Evolutionary conservation across 2,888 invertebrate species (phyloP), one percentile per base, ranked within the genome.

Genomic region (Cyaniris semiargus): DNA sequence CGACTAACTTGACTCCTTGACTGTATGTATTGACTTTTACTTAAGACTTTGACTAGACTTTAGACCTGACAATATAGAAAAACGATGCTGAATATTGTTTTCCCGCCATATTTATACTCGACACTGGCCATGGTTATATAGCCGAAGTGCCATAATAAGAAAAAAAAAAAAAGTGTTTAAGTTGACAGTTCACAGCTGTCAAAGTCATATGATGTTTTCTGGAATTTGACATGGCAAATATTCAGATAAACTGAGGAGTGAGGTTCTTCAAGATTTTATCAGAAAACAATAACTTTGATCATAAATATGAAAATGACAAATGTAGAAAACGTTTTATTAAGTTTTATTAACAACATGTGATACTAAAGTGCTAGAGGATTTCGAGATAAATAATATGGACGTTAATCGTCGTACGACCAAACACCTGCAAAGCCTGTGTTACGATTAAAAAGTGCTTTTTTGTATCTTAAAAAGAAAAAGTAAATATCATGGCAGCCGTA

Each of bases 401-500:
- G 15, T 3, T 27, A 66, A 1, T 27, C 13, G 66, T 66, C 66
- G 13, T 66, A 31, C 18, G 4, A 5, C 8, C 66, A 66, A 18
- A 31, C 6, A 15, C 1, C 8, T 66, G 23, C 66, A 31, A 66
- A 27, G 66, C 27, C 66, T 31, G 27, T 66, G 18, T 18, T 66
- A 27, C 13, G 60, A 60, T 60, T 23, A 23, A 60, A 60, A 23
- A 23, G 10, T 60, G 23, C 5, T 71, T 38, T 48, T 15, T 48
- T 44, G 1, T 72, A 27, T 15, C 27, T 15, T 18, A 8, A 21
- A 53, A 74, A 10, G 74, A 1, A 18, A 2, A 74, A 48, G 1
- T 27, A 53, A 74, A 27, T 56, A 79, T 75, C 76, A 80, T 82
- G 81, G 21, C 15, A 38, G 79, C 76, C 75, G 70, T 79, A 60